A percentile compares a stretch with the other conserved stretches of the same genome.
Conservation (phyloP, 2,113 vertebrate genomes). For the Cavia porcellus region DNA sequence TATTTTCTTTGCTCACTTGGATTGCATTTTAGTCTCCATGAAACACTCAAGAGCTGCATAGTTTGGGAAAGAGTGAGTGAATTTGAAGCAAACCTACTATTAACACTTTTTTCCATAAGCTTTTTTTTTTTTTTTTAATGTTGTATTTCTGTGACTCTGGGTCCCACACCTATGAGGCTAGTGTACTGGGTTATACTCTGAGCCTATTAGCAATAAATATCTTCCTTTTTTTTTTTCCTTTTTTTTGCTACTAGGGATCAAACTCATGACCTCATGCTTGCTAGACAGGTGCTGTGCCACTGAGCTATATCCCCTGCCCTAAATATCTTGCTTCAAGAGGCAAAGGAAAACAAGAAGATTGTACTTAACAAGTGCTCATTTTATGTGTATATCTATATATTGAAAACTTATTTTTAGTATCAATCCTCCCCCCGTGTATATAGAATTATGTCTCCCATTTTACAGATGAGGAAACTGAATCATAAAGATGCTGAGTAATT, state of each 20-base stretch:
- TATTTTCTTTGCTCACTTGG: neutral
- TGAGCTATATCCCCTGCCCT: no score
- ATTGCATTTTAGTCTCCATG: neutral
- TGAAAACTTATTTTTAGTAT: neutral
- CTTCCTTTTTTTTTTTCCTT: neutral
- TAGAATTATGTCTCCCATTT: neutral
- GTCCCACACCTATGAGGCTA: neutral
- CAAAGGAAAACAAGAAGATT: neutral
- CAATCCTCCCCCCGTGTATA: neutral
- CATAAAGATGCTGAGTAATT: neutral
- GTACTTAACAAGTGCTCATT: neutral
- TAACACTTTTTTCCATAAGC: neutral
- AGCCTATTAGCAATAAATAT: neutral
- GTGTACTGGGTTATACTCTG: neutral
- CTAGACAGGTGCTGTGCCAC: no score
- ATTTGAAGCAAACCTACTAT: neutral
- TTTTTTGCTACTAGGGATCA: no score
- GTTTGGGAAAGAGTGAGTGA: neutral
- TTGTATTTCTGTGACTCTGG: neutral
- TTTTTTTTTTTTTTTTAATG: neutral
- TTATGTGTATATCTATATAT: neutral
- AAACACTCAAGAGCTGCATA: neutral
- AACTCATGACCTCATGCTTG: no score
- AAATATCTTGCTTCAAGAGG: conserved; percentile 26
- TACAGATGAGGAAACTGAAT: neutral